Evolutionary conservation across 2,797 vertebrate genomes (phyloP).

Genomic region (Borostomias antarcticus): DNA sequence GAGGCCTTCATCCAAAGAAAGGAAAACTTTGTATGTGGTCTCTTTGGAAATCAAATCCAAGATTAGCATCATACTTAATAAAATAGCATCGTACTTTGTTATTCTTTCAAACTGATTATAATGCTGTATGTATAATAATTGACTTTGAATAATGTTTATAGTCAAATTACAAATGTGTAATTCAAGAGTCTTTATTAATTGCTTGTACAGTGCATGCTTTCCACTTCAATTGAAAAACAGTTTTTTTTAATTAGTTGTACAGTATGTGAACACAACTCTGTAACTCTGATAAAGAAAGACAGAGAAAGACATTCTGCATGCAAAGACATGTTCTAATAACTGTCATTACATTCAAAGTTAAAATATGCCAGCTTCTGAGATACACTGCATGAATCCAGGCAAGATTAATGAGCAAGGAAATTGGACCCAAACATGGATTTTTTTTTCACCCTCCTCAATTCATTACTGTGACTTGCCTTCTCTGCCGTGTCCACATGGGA

Average conservation of each 20-base stretch:
- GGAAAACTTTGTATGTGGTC: too few relatives aligned
- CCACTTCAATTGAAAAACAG: too few relatives aligned
- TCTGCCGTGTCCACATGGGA: constrained; percentile 36
- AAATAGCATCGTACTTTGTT: not conserved
- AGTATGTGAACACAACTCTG: constrained; percentile 48
- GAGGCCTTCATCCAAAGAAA: too few relatives aligned
- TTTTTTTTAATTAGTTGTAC: constrained; percentile 52
- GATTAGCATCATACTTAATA: too few relatives aligned
- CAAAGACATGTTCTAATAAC: constrained; percentile 65
- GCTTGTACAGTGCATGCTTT: constrained; percentile 26
- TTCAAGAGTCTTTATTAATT: not conserved
- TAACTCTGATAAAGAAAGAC: constrained; percentile 58
- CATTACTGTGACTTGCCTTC: constrained; percentile 43
- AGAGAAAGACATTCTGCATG: constrained; percentile 58
- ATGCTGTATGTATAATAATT: not conserved
- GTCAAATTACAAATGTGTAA: not conserved
- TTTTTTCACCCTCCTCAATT: constrained; percentile 22
- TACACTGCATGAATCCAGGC: constrained; percentile 40
- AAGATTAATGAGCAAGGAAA: constrained; percentile 72
- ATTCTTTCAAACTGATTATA: not conserved
- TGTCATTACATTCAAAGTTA: constrained; percentile 66
- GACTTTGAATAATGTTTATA: not conserved
- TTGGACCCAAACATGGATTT: constrained; percentile 59
- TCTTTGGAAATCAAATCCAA: too few relatives aligned
- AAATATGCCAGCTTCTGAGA: constrained; percentile 57